Conservation (phyloP, 2,888 invertebrate genomes). For the Apotomis turbidana region DNA sequence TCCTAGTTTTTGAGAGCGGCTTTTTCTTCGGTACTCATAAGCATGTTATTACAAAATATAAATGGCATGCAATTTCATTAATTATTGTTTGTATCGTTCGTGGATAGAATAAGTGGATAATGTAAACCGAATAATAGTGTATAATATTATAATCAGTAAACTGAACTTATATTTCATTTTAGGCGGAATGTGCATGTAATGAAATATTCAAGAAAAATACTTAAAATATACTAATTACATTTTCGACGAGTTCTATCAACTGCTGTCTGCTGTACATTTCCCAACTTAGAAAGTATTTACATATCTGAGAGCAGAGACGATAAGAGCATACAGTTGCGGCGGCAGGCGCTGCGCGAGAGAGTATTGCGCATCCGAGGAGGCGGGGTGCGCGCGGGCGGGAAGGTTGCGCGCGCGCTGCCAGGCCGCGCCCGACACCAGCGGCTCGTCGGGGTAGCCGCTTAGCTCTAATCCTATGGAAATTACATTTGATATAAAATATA, state of each 20-base stretch:
- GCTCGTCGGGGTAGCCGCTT: slow-evolving; percentile 73
- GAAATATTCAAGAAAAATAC: neutral
- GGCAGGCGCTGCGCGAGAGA: slow-evolving; percentile 66
- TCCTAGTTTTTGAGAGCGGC: too few species aligned
- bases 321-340: slow-evolving; percentile 68
- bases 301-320: slow-evolving; percentile 67
- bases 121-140: neutral
- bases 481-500: neutral
- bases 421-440: slow-evolving; percentile 78
- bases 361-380: slow-evolving; percentile 72
- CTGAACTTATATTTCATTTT: too few species aligned
- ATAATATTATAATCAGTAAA: too few species aligned
- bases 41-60: too few species aligned
- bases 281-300: slow-evolving; percentile 60
- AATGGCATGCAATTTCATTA: neutral
- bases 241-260: neutral
- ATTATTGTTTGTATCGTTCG: neutral
- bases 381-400: slow-evolving; percentile 59
- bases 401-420: slow-evolving; percentile 74
- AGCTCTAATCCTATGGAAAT: slow-evolving; percentile 66
- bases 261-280: neutral
- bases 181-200: neutral
- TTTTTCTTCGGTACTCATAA: too few species aligned
- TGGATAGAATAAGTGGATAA: neutral
- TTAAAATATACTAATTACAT: neutral